Evolutionary conservation across 2,888 invertebrate species (phyloP), one percentile per base, ranked within the genome.

Genomic region (Erebia palarica): DNA sequence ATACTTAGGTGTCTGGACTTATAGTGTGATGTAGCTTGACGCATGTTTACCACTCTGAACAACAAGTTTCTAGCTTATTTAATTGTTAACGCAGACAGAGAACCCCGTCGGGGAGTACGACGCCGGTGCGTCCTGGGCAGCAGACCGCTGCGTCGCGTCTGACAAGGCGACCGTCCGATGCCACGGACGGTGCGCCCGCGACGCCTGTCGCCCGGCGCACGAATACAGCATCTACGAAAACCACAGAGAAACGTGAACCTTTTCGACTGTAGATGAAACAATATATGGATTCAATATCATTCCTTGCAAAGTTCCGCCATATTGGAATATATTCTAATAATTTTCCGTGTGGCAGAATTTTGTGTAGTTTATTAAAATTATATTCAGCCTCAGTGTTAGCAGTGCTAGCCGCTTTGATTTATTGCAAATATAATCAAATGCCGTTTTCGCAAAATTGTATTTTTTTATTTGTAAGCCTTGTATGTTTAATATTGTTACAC

Each of bases 101-200:
- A 84, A 96, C 96, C 77, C 96, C 96, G 68, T 96, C 96, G 69
- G 96, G 96, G 71, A 96, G 96, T 74, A 96, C 95, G 75, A 96
- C 96, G 13, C 96, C 96, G 60, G 94, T 96, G 73, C 94, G 96
- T 21, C 90, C 95, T 47, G 95, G 95, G 55, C 94, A 94, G 79
- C 92, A 92, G 83, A 95, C 95, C 21, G 95, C 95, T 16, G 94
- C 95, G 44, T 94, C 95, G 63, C 94, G 95, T 78, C 85, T 96
- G 74, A 84, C 95, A 75, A 91, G 96, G 67, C 96, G 95, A 81
- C 94, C 96, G 7, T 96, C 96, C 0, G 96, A 95, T 74, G 95
- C 96, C 18, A 95, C 96, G 7, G 96, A 96, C 77, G 94, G 94
- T 47, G 94, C 95, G 7, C 94, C 92, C 10, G 80, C 88, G 58